phyloP scores from a whole-genome alignment of 2,888 invertebrate genomes.

The Epiblema foenella region DNA sequence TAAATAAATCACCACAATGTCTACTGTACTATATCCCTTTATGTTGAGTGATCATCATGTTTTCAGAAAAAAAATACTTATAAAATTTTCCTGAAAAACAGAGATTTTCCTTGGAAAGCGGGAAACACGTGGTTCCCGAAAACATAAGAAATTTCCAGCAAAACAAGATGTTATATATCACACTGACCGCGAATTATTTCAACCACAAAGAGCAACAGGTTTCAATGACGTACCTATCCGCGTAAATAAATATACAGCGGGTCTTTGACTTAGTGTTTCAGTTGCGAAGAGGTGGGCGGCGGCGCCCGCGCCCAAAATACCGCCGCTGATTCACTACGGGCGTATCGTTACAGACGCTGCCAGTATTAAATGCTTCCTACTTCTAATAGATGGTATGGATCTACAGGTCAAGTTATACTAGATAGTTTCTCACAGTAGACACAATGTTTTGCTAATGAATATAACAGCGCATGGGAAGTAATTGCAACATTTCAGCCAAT shows the following conservation, averaged over 20 bases:
- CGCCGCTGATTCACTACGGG: slow-evolving; percentile 30
- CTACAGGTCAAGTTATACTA: neutral
- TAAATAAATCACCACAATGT: too few relatives aligned
- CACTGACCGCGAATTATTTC: slow-evolving; percentile 28
- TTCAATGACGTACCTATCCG: slow-evolving; percentile 31
- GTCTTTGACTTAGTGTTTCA: slow-evolving; percentile 57
- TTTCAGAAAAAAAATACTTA: too few relatives aligned
- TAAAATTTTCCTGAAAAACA: too few relatives aligned
- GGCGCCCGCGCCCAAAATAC: slow-evolving; percentile 50
- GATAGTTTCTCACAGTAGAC: neutral
- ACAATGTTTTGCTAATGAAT: neutral
- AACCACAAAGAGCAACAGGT: slow-evolving; percentile 44
- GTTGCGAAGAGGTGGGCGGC: slow-evolving; percentile 52
- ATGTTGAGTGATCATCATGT: too few relatives aligned
- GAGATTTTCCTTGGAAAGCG: too few relatives aligned
- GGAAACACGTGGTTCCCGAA: too few relatives aligned
- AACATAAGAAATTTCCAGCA: too few relatives aligned
- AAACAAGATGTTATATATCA: slow-evolving; percentile 4
- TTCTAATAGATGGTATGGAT: neutral
- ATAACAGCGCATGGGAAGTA: neutral
- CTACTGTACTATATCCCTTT: too few relatives aligned
- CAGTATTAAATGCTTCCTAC: neutral
- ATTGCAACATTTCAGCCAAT: slow-evolving; percentile 33
- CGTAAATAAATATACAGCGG: slow-evolving; percentile 46
- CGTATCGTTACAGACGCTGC: neutral